Evolutionary conservation across 2,797 vertebrate genomes (phyloP).

Genomic region (Acestrorhynchus altus): DNA sequence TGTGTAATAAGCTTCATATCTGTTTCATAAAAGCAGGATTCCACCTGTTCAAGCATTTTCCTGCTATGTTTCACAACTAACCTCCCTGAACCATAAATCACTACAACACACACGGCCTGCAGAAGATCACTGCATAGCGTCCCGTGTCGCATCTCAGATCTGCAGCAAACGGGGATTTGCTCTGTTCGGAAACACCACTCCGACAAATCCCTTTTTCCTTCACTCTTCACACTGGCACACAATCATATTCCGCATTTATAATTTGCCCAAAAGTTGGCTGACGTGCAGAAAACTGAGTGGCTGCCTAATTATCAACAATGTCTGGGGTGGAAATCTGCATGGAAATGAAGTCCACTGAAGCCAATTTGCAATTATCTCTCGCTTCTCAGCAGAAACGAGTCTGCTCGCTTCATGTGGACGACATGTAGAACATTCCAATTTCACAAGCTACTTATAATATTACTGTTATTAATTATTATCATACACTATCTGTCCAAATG

Average conservation of each 20-base stretch:
- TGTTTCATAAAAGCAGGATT: too few species aligned
- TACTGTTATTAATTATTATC: too few species aligned
- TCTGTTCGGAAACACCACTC: conserved; percentile 24
- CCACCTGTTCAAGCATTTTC: too few species aligned
- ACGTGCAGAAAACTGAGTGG: not conserved
- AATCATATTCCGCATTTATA: not conserved
- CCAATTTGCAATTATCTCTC: conserved; percentile 14
- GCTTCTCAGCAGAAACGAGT: not conserved
- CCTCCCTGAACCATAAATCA: not conserved
- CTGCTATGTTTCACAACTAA: too few species aligned
- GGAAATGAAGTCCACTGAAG: not conserved
- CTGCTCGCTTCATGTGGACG: not conserved
- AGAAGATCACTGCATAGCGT: not conserved
- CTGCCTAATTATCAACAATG: conserved; percentile 1
- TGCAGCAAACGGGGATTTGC: conserved; percentile 19
- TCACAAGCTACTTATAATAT: too few species aligned
- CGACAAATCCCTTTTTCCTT: conserved; percentile 14
- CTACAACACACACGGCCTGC: not conserved
- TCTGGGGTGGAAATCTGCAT: not conserved
- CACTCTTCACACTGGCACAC: not conserved
- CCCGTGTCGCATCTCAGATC: conserved; percentile 2
- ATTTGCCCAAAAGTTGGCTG: not conserved
- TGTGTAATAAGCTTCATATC: too few species aligned
- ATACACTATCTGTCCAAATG: too few species aligned
- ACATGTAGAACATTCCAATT: not conserved